A percentile compares a stretch with the other conserved stretches of the same genome.
These are phyloP conservation scores for Dorcus parallelipipedus DNA, from an alignment of 2,888 invertebrate genomes.

Conservation along the genomic window DNA sequence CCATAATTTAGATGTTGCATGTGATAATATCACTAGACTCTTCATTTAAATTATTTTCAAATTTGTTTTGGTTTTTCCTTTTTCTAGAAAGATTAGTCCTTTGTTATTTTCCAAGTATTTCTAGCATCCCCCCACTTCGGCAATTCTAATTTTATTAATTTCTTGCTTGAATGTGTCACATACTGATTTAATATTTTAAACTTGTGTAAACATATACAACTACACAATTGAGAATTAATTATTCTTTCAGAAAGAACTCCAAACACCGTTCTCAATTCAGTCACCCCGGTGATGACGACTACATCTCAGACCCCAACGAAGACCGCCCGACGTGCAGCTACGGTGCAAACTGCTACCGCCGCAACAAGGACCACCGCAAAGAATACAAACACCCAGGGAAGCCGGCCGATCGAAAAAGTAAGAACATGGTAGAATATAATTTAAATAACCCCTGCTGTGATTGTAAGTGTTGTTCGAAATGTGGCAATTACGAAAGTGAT, in stretches of 20 bases:
- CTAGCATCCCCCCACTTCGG: no score
- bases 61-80: no score
- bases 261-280: conserved; percentile 58
- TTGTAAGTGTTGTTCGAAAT: conserved; percentile 6
- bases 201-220: background rate
- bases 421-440: background rate
- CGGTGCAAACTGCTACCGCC: conserved; percentile 57
- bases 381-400: conserved; percentile 52
- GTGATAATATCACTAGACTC: no score
- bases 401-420: conserved; percentile 19
- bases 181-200: no score
- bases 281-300: conserved; percentile 65
- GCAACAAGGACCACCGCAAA: conserved; percentile 57
- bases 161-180: no score
- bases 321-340: conserved; percentile 56
- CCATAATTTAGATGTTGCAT: no score
- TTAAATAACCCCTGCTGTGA: background rate
- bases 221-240: background rate
- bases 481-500: background rate
- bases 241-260: conserved; percentile 56
- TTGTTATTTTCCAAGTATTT: no score
- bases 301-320: conserved; percentile 47
- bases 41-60: no score
- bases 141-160: no score
- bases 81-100: no score